Evolutionary conservation across 2,888 invertebrate genomes (phyloP).

Genomic region (Cryptocephalus primarius): DNA sequence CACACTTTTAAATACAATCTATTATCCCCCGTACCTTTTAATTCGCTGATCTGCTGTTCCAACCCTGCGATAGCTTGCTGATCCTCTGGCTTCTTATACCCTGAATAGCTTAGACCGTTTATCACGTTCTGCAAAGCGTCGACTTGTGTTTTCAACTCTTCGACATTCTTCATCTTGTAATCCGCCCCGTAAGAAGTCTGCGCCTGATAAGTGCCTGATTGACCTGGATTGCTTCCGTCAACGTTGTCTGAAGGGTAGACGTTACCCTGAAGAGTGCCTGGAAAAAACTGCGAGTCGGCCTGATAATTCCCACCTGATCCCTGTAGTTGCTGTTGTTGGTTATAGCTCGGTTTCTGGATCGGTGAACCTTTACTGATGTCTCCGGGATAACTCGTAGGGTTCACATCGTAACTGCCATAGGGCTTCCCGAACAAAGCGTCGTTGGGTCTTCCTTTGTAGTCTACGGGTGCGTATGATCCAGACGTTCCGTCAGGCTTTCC

Average conservation of each 20-base stretch:
- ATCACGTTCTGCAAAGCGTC: slow-evolving; percentile 26
- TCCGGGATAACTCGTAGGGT: not conserved
- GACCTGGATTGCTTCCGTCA: slow-evolving; percentile 1
- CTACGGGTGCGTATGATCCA: too few relatives aligned
- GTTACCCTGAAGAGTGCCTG: not conserved
- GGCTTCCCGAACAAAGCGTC: too few relatives aligned
- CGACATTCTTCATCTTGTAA: slow-evolving; percentile 12
- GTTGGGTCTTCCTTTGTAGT: too few relatives aligned
- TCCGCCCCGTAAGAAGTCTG: slow-evolving; percentile 3
- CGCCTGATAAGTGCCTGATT: slow-evolving; percentile 1
- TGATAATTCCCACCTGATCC: not conserved
- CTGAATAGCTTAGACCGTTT: slow-evolving; percentile 23
- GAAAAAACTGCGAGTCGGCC: not conserved
- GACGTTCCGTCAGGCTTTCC: too few relatives aligned
- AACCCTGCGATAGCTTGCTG: slow-evolving; percentile 22
- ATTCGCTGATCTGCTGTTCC: slow-evolving; percentile 26
- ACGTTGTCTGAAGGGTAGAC: not conserved
- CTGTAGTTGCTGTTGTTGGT: not conserved
- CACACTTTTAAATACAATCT: too few relatives aligned
- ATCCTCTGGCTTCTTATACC: slow-evolving; percentile 23
- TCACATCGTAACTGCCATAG: not conserved
- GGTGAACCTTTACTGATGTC: not conserved
- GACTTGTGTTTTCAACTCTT: slow-evolving; percentile 27
- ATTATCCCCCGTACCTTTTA: slow-evolving; percentile 17
- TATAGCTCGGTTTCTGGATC: not conserved